Percentiles rank a stretch among this genome's conserved stretches.
phyloP scores from a whole-genome alignment of 2,113 vertebrate genomes.

The Cheirogaleus medius region DNA sequence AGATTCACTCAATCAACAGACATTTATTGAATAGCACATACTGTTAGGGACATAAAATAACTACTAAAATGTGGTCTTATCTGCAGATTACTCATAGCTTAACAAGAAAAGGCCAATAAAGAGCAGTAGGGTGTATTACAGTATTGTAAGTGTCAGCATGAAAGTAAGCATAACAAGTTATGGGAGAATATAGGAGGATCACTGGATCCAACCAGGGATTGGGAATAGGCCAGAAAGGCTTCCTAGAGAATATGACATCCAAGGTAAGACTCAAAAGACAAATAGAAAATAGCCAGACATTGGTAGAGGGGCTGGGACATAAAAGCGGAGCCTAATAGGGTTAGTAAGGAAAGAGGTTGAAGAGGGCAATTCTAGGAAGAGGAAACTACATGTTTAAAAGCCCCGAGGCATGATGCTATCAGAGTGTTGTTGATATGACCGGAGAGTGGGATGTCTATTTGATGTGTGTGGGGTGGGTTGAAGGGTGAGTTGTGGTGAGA shows the following conservation, averaged over 20 bases:
- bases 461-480: rapidly evolving
- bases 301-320: rapidly evolving
- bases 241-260: neutral
- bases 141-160: neutral
- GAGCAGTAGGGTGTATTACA: too few species aligned
- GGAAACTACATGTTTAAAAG: too few species aligned
- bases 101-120: neutral
- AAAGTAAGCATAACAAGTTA: neutral
- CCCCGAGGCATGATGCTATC: neutral
- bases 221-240: neutral
- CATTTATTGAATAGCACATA: neutral
- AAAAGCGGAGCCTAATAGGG: neutral
- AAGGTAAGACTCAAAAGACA: neutral
- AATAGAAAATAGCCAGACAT: neutral
- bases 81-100: neutral
- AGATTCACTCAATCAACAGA: neutral
- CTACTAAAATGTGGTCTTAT: too few species aligned
- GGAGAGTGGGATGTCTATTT: neutral
- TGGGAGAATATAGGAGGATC: neutral
- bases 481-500: neutral
- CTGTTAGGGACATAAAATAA: neutral
- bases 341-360: neutral
- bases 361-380: neutral
- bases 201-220: neutral
- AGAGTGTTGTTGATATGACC: rapidly evolving